A percentile compares a stretch with the other conserved stretches of the same genome.
Evolutionary conservation across 2,797 vertebrate species (phyloP).

Genomic region (Acipenser ruthenus): DNA sequence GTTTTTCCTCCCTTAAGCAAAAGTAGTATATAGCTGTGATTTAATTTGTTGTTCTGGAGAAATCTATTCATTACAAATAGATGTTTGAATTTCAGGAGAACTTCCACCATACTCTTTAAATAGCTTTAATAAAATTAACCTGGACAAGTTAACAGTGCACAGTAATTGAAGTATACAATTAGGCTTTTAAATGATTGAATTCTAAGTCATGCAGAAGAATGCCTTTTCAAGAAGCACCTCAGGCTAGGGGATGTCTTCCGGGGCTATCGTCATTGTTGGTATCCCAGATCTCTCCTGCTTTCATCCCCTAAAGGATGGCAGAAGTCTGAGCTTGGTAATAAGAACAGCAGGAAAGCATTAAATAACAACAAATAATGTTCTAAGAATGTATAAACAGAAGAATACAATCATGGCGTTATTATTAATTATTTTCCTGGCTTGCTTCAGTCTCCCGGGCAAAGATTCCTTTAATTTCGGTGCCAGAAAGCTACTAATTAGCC

Average conservation of each 20-base stretch:
- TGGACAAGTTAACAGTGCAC: neutral
- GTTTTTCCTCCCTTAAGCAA: no score
- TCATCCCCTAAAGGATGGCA: neutral
- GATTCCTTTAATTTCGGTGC: conserved; percentile 27
- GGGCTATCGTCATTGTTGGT: neutral
- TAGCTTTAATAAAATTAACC: no score
- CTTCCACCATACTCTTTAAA: no score
- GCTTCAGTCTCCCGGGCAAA: conserved; percentile 23
- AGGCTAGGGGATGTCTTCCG: neutral
- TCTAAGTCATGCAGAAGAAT: conserved; percentile 1
- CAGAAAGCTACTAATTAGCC: conserved; percentile 45
- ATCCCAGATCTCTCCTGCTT: neutral
- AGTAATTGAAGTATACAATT: neutral
- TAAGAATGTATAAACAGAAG: conserved; percentile 14
- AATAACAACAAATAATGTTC: neutral
- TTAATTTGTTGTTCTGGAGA: no score
- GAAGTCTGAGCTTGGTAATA: neutral
- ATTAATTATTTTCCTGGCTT: neutral
- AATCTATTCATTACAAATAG: no score
- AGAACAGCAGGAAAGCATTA: neutral
- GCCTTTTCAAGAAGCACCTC: neutral
- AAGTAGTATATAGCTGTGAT: no score
- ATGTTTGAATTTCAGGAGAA: no score
- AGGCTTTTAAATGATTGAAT: neutral
- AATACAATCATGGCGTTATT: neutral